Percentiles rank a stretch among this genome's conserved stretches.
Conservation (phyloP, 1,140 invertebrate species). For the Scaptomyza pallida region DNA sequence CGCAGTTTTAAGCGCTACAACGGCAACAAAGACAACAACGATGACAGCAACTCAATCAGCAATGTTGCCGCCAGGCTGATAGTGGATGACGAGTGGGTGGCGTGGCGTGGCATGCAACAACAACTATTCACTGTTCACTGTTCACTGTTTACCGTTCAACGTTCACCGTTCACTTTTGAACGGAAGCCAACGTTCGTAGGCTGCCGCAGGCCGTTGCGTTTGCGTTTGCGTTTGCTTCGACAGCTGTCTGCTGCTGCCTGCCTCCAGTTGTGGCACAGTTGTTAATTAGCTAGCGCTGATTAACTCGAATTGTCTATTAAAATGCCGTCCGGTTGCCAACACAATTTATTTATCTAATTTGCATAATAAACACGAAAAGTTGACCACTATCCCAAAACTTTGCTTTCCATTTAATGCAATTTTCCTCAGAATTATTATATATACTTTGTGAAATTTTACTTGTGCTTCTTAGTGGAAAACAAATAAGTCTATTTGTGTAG, state of each 20-base stretch:
- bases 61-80: constrained; percentile 1
- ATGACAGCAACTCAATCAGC: constrained; percentile 50
- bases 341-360: not conserved
- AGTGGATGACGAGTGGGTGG: no score
- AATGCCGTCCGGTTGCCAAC: not conserved
- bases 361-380: not conserved
- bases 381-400: not conserved
- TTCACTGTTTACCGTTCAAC: no score
- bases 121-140: no score
- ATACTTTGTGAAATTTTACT: no score
- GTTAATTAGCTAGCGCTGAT: constrained; percentile 9
- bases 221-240: no score
- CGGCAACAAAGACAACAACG: not conserved
- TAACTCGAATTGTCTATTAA: constrained; percentile 18
- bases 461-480: no score
- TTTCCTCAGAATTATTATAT: no score
- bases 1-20: constrained; percentile 2
- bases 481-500: no score
- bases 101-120: no score
- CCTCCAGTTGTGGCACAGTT: constrained; percentile 8
- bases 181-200: constrained; percentile 23
- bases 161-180: constrained; percentile 1
- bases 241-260: constrained; percentile 21
- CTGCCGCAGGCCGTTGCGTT: constrained; percentile 6
- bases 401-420: not conserved